Conservation (phyloP, 2,113 vertebrate species). For the Passer montanus region DNA sequence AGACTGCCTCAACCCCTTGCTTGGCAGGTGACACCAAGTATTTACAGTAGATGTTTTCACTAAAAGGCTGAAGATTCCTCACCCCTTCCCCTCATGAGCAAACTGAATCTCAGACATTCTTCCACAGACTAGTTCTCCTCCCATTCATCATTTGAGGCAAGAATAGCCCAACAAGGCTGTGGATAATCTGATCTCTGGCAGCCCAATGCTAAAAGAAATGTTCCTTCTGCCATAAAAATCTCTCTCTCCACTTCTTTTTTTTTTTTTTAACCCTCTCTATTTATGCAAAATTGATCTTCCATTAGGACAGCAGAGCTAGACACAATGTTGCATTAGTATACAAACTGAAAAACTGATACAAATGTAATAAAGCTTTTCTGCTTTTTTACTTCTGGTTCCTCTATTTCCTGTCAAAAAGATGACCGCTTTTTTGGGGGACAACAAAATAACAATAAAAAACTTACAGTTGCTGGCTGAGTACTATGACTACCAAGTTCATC, state of each 20-base stretch:
- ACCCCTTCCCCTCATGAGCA: background rate
- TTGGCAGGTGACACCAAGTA: background rate
- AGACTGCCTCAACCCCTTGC: background rate
- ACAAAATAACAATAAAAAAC: background rate
- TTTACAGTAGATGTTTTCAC: background rate
- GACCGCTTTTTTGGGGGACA: rapidly evolving
- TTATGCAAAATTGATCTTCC: background rate
- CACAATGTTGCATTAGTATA: background rate
- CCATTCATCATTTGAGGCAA: background rate
- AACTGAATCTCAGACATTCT: background rate
- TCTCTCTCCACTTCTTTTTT: no score
- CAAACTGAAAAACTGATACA: background rate
- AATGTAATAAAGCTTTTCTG: background rate
- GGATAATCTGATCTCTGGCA: rapidly evolving
- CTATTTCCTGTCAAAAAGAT: background rate
- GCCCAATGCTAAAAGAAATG: background rate
- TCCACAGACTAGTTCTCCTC: background rate
- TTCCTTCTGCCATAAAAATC: background rate
- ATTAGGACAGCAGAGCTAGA: background rate
- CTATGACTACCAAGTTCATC: background rate
- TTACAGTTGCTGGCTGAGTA: background rate
- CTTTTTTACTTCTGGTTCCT: background rate
- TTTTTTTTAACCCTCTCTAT: background rate
- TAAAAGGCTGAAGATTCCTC: background rate
- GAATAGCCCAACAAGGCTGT: background rate